Conservation (phyloP, 1,140 invertebrate species). For the Drosophila punjabiensis region DNA sequence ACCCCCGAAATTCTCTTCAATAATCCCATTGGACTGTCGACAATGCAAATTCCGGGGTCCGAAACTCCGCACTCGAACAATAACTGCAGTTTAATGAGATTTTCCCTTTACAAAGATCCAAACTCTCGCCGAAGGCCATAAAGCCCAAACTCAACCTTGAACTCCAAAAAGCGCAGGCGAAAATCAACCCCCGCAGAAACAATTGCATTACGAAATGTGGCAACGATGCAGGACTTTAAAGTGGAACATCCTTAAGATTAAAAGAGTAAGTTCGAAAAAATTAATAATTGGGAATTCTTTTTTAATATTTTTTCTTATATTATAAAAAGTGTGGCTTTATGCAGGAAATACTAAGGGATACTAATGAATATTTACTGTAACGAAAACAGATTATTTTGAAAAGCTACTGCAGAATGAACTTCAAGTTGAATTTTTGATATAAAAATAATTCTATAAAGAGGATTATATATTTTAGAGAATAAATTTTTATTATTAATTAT, state of each 20-base stretch:
- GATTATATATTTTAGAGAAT: background rate
- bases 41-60: constrained; percentile 12
- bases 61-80: constrained; percentile 36
- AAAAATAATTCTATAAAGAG: no score
- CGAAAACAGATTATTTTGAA: no score
- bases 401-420: no score
- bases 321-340: no score
- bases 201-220: constrained; percentile 66
- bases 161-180: constrained; percentile 27
- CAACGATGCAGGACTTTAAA: constrained; percentile 46
- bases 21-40: constrained; percentile 30
- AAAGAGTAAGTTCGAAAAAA: no score
- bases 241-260: background rate
- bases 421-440: no score
- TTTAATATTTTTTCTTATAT: no score
- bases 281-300: no score
- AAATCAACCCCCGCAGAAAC: constrained; percentile 44
- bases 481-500: background rate
- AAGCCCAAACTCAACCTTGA: constrained; percentile 59
- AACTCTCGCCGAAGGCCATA: constrained; percentile 23
- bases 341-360: no score
- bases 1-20: constrained; percentile 7
- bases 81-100: constrained; percentile 74
- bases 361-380: no score
- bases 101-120: constrained; percentile 35